Conservation (phyloP, 1,140 invertebrate genomes). For the Hylaeus anthracinus region DNA sequence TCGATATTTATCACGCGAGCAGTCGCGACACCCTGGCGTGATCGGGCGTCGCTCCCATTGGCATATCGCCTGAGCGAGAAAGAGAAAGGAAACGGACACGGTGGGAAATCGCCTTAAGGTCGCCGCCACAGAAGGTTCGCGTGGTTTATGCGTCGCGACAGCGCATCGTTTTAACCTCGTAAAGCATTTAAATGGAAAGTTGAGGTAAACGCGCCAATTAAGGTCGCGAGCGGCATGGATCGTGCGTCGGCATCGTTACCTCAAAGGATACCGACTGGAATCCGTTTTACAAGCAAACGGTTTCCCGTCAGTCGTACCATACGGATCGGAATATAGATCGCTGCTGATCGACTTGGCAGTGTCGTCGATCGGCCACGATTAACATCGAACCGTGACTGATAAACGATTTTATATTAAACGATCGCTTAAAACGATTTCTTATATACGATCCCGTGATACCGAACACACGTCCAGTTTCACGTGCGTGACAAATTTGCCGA, state of each 20-base stretch:
- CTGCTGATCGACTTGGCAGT: neutral
- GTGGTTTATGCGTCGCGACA: conserved; percentile 40
- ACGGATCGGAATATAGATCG: neutral
- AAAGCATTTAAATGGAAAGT: conserved; percentile 61
- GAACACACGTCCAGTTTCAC: too few species aligned
- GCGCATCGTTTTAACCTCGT: conserved; percentile 49
- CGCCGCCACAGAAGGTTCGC: conserved; percentile 28
- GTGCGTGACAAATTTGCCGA: too few species aligned
- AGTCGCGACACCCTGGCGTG: conserved; percentile 57
- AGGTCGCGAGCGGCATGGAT: conserved; percentile 42
- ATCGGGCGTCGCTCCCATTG: conserved; percentile 35
- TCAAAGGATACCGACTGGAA: conserved; percentile 27
- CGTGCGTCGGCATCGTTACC: neutral
- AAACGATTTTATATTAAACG: too few species aligned
- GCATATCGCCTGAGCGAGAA: conserved; percentile 2
- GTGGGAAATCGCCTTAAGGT: conserved; percentile 55
- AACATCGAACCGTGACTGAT: too few species aligned
- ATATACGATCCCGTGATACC: too few species aligned
- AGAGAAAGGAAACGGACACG: conserved; percentile 27
- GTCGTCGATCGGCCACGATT: conserved; percentile 4
- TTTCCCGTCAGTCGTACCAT: neutral
- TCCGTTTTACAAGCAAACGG: conserved; percentile 14
- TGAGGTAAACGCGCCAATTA: conserved; percentile 66
- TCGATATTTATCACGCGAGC: conserved; percentile 62
- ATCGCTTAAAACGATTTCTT: too few species aligned